Conservation (phyloP, 2,888 invertebrate species). For the Polymixis flavicincta region DNA sequence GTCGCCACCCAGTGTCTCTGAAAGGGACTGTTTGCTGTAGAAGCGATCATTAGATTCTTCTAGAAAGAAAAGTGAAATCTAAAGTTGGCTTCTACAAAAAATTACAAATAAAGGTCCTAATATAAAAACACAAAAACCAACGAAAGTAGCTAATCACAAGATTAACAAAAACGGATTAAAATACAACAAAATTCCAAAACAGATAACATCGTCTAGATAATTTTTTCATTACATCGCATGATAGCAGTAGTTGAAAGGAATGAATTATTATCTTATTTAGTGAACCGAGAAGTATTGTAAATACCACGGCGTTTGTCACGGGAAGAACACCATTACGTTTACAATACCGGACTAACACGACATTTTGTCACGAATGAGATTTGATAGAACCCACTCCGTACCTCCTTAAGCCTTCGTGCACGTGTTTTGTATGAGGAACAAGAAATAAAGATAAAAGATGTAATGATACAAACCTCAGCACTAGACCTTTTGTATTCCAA, state of each 20-base stretch:
- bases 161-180: slow-evolving; percentile 35
- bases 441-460: slow-evolving; percentile 16
- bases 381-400: slow-evolving; percentile 32
- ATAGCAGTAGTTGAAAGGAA: slow-evolving; percentile 50
- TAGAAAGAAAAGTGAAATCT: not conserved
- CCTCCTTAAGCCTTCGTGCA: slow-evolving; percentile 17
- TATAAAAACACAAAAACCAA: not conserved
- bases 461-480: slow-evolving; percentile 9
- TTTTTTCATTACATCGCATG: slow-evolving; percentile 57
- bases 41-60: not conserved
- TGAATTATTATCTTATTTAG: slow-evolving; percentile 60
- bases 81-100: not conserved
- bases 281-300: slow-evolving; percentile 61
- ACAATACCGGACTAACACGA: slow-evolving; percentile 66
- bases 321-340: slow-evolving; percentile 72
- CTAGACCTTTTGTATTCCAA: not conserved
- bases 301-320: slow-evolving; percentile 70
- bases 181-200: slow-evolving; percentile 2
- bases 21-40: too few relatives aligned
- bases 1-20: too few relatives aligned
- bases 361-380: slow-evolving; percentile 64
- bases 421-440: slow-evolving; percentile 22
- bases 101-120: not conserved
- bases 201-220: slow-evolving; percentile 46
- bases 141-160: slow-evolving; percentile 25